These are phyloP conservation scores for Limanda limanda DNA, from an alignment of 2,113 vertebrate genomes.

Conservation along the genomic window DNA sequence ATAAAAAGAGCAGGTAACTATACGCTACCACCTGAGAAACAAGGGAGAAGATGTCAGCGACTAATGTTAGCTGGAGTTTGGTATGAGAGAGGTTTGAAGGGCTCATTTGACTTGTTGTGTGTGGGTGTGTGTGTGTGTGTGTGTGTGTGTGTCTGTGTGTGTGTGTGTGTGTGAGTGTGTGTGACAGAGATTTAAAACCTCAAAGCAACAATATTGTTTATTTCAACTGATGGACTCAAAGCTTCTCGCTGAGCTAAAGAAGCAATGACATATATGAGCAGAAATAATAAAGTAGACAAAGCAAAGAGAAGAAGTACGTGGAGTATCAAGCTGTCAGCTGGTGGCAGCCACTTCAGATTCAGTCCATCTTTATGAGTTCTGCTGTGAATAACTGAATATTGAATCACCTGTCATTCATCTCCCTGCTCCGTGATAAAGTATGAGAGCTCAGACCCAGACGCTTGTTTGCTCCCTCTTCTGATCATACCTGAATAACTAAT, in stretches of 20 bases:
- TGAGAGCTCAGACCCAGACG: constrained; percentile 10
- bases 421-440: constrained; percentile 22
- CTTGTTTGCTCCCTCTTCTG: neutral
- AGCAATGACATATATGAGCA: neutral
- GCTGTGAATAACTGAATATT: constrained; percentile 54
- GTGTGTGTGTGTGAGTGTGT: too few species aligned
- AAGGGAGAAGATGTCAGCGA: constrained; percentile 10
- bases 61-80: neutral
- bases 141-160: too few species aligned
- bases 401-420: constrained; percentile 34
- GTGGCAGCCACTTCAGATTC: constrained; percentile 13
- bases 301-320: neutral
- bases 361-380: constrained; percentile 44
- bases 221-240: neutral
- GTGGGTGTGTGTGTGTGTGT: neutral
- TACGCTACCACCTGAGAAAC: constrained; percentile 5
- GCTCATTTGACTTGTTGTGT: constrained; percentile 21
- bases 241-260: neutral
- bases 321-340: constrained; percentile 32
- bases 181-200: neutral
- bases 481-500: constrained; percentile 20
- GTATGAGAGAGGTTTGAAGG: constrained; percentile 26
- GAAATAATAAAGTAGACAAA: constrained; percentile 10
- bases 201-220: neutral
- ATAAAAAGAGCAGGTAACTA: constrained; percentile 43